Percentiles rank a stretch among this genome's conserved stretches.
Conservation (phyloP, 2,888 invertebrate species). For the Diachrysia chrysitis region DNA sequence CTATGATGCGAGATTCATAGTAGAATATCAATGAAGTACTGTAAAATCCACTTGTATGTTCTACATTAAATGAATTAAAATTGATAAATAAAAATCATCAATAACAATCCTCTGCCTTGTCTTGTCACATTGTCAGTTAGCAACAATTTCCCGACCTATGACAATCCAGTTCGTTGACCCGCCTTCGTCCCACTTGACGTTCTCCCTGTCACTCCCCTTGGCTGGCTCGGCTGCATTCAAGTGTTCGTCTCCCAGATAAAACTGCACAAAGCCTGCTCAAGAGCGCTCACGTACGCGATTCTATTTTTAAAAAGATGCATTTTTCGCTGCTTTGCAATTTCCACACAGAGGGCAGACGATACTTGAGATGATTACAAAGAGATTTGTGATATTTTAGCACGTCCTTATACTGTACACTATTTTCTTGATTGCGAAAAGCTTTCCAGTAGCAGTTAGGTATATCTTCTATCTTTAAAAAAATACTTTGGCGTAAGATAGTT, state of each 20-base stretch:
- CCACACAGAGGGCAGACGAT: slow-evolving; percentile 33
- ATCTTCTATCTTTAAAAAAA: too few relatives aligned
- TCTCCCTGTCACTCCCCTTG: slow-evolving; percentile 56
- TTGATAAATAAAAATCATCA: too few relatives aligned
- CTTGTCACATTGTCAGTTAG: slow-evolving; percentile 15
- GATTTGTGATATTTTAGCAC: slow-evolving; percentile 1
- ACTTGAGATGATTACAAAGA: slow-evolving; percentile 41
- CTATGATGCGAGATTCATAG: not conserved
- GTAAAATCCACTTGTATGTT: too few relatives aligned
- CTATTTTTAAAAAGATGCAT: slow-evolving; percentile 79
- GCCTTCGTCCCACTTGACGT: slow-evolving; percentile 54
- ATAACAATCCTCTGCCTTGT: too few relatives aligned
- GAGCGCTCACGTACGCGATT: slow-evolving; percentile 73
- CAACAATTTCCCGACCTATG: slow-evolving; percentile 60
- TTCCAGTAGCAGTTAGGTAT: too few relatives aligned
- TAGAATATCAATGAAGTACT: not conserved
- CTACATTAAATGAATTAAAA: too few relatives aligned
- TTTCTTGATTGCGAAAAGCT: too few relatives aligned
- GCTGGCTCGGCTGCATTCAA: slow-evolving; percentile 70
- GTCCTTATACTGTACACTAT: too few relatives aligned
- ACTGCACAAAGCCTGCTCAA: slow-evolving; percentile 76
- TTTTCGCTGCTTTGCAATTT: slow-evolving; percentile 61
- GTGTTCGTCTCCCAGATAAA: slow-evolving; percentile 71
- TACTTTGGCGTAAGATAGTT: too few relatives aligned
- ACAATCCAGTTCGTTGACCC: slow-evolving; percentile 62